Conservation (phyloP, 2,888 invertebrate genomes). For the Ectemnius cavifrons region DNA sequence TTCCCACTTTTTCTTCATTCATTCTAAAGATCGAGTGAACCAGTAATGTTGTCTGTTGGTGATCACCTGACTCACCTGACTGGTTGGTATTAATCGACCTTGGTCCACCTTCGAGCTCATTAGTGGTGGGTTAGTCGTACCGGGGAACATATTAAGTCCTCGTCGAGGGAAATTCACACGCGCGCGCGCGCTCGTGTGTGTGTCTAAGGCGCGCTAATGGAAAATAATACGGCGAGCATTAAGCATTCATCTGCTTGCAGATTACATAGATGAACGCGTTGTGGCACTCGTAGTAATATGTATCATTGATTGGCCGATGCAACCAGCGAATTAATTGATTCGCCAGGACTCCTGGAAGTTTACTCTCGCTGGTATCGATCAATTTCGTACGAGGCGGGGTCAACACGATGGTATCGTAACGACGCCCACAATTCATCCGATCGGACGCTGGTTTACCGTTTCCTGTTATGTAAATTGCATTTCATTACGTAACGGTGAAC, state of each 20-base stretch:
- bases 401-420: slow-evolving; percentile 16
- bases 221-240: neutral
- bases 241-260: neutral
- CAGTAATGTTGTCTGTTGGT: too few species aligned
- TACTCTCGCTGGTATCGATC: slow-evolving; percentile 9
- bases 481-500: slow-evolving; percentile 57
- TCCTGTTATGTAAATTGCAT: slow-evolving; percentile 63
- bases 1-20: too few species aligned
- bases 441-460: slow-evolving; percentile 41
- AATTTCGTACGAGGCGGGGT: neutral
- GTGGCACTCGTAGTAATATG: neutral
- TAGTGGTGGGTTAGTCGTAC: too few species aligned
- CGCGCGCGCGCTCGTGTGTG: too few species aligned
- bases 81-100: too few species aligned
- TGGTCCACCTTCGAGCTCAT: too few species aligned
- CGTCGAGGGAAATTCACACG: too few species aligned
- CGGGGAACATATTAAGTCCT: too few species aligned
- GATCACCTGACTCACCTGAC: too few species aligned
- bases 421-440: slow-evolving; percentile 22
- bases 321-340: neutral
- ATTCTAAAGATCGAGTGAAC: too few species aligned
- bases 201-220: neutral
- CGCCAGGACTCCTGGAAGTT: neutral
- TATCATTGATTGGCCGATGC: neutral
- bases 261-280: neutral